Evolutionary conservation across 2,888 invertebrate genomes (phyloP), one percentile per base, ranked within the genome.

Genomic region (Dryobota labecula): DNA sequence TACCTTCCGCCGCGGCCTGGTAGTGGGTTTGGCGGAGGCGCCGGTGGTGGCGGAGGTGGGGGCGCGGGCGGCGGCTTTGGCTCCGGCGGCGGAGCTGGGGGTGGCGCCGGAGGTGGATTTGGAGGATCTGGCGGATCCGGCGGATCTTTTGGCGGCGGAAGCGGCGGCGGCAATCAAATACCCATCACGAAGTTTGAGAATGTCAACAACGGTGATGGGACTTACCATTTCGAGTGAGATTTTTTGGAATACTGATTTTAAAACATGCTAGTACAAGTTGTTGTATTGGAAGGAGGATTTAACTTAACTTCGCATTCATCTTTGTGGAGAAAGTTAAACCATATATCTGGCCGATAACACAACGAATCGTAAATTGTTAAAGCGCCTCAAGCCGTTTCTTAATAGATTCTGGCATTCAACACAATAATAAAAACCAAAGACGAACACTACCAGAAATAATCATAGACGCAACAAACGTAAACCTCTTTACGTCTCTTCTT

Each of bases 121-220:
- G 82, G 87, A 51, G 88, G 88, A 56, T 72, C 81, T 5, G 65
- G 76, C 11, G 77, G 82, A 56, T 79, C 74, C 13, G 69, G 87
- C 49, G 73, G 73, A 73, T 79, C 71, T 70, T 81, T 69, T 57
- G 71, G 86, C 49, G 80, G 86, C 24, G 85, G 88, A 62, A 87
- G 90, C 43, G 88, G 94, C 79, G 84, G 88, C 91, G 97, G 93
- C 36, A 89, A 92, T 18, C 92, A 94, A 78, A 93, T 94, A 79
- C 97, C 97, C 13, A 97, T 97, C 82, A 91, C 97, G 20, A 96
- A 96, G 82, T 97, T 96, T 86, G 96, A 97, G 79, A 97, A 97
- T 82, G 96, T 95, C 70, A 97, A 97, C 92, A 97, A 97, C 86
- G 97, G 97, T 53, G 97, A 97, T 84, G 97, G 97, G 77, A 96